Percentiles rank a stretch among this genome's conserved stretches.
phyloP scores from a whole-genome alignment of 2,113 vertebrate genomes.

The Dromaius novaehollandiae region DNA sequence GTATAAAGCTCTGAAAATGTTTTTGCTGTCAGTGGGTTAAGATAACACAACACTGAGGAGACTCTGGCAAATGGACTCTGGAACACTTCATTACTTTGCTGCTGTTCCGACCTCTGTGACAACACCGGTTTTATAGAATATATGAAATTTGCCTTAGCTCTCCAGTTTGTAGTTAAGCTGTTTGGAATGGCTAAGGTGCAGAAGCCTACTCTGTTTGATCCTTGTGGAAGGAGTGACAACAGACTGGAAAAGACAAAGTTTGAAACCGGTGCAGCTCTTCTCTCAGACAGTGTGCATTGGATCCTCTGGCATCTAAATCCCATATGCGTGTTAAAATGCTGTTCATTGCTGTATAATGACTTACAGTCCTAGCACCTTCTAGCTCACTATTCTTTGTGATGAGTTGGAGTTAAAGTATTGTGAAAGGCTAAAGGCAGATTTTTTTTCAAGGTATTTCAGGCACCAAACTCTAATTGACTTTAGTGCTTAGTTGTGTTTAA shows the following conservation, averaged over 20 bases:
- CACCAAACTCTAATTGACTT: background rate
- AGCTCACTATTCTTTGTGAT: background rate
- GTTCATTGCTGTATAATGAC: background rate
- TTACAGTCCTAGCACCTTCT: slow-evolving; percentile 13
- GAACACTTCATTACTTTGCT: background rate
- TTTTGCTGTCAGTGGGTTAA: background rate
- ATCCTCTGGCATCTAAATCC: background rate
- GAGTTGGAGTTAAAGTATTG: slow-evolving; percentile 24
- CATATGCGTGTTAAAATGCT: background rate
- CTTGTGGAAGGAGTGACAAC: background rate
- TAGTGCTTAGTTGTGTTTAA: background rate
- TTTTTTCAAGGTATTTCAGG: background rate
- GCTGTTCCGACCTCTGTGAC: background rate
- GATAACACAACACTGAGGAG: background rate
- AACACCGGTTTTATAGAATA: background rate
- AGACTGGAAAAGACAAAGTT: background rate
- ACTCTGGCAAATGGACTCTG: background rate
- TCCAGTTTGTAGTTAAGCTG: background rate
- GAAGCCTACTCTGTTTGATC: background rate
- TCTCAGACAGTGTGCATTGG: background rate
- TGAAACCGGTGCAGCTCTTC: background rate
- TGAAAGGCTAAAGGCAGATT: background rate
- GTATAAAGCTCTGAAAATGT: background rate
- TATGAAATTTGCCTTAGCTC: background rate
- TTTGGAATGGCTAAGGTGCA: background rate